phyloP scores from a whole-genome alignment of 1,140 invertebrate species.

The Zaprionus gabonicus region DNA sequence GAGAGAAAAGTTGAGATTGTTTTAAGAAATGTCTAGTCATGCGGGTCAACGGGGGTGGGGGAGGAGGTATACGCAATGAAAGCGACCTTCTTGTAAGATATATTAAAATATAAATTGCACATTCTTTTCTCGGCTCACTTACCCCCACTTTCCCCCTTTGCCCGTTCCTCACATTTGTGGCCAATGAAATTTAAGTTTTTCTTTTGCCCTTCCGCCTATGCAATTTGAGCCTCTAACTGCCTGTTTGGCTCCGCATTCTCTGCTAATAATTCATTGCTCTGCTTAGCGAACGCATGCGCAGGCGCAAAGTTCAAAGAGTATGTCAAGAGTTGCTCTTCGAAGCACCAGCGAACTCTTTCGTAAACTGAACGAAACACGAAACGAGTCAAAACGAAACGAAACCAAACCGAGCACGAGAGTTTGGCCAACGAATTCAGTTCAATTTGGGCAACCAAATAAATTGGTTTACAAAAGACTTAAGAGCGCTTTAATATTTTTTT shows the following conservation, averaged over 20 bases:
- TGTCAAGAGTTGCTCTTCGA: conserved; percentile 19
- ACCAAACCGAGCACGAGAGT: neutral
- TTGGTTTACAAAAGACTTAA: conserved; percentile 16
- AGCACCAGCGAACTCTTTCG: conserved; percentile 6
- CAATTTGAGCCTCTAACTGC: conserved; percentile 19
- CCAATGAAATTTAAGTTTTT: conserved; percentile 42
- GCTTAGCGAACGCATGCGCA: conserved; percentile 11
- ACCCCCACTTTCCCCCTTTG: neutral
- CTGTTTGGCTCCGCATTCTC: neutral
- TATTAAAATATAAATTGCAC: conserved; percentile 3
- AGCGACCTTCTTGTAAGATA: neutral
- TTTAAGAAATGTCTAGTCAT: conserved; percentile 5
- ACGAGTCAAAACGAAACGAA: neutral
- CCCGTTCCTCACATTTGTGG: conserved; percentile 4
- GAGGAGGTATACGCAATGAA: neutral
- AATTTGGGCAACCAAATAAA: conserved; percentile 45
- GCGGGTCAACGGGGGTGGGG: neutral
- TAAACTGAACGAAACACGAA: conserved; percentile 42
- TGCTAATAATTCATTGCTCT: conserved; percentile 9
- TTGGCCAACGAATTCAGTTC: conserved; percentile 27
- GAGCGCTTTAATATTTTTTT: neutral
- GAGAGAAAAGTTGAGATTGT: conserved; percentile 45
- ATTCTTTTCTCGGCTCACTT: neutral
- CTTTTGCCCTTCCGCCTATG: conserved; percentile 23
- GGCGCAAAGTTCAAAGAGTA: conserved; percentile 37